Evolutionary conservation across 2,113 vertebrate species (phyloP), one percentile per base, ranked within the genome.

Genomic region (Pachyramphus minor): DNA sequence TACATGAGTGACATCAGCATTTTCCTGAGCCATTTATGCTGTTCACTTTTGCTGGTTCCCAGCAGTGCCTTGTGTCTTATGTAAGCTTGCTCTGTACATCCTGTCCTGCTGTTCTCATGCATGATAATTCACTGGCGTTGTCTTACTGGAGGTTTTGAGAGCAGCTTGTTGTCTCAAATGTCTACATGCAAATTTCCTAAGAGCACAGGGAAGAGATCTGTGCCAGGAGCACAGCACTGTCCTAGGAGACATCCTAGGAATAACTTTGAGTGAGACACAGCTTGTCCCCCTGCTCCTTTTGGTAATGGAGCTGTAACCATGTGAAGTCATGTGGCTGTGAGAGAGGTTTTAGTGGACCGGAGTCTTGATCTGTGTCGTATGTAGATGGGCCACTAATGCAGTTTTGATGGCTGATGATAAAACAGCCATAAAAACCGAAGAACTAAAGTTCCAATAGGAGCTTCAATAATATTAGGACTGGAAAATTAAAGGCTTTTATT

Each of bases 31-130:
- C 39, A 6, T 94, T 94, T 81, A 12, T 90, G 91, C 81, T 87
- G 3, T 44, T 92, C 77, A 21, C 58, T 94, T 88, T 47, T 96
- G 88, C 76, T 1, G 67, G 91, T 94, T 96, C 90, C 87, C 95
- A 96, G 93, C 92, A 92, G 88, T 64, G 93, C 90, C 90, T 84
- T 83, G 79, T 91, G 75, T 50, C 90, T 95, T 96, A 96, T 82
- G 91, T 96, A 96, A 96, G 90, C 93, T 67, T 59, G 47, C 73
- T 41, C 93, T 88, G 87, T 93, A 89, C 92, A 90, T 96, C 96
- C 85, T 86, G 90, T 93, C 92, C 95, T 90, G 95, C 95, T 84
- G 82, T 84, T 96, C 87, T 93, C 74, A 35, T 50, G 88, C 92
- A 64, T 94, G 90, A 77, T 90, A 94, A 94, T 87, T 95, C 85